phyloP scores from a whole-genome alignment of 2,888 invertebrate species.

The Acronicta alni region DNA sequence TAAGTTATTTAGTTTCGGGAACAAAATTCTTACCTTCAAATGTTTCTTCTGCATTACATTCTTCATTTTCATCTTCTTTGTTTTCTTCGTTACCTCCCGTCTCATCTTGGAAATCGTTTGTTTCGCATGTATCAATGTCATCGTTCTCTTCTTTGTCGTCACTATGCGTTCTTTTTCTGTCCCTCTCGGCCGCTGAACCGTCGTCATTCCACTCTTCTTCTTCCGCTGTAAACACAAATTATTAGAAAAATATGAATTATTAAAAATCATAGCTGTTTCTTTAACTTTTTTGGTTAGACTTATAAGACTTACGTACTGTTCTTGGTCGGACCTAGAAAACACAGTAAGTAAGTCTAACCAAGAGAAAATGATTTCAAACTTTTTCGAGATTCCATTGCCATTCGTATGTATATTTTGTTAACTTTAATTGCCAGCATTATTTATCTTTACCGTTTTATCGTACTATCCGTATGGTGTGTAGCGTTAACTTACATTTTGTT shows the following conservation, averaged over 20 bases:
- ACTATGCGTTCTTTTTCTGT: slow-evolving; percentile 49
- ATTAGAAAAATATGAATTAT: background rate
- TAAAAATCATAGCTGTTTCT: background rate
- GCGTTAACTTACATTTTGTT: slow-evolving; percentile 34
- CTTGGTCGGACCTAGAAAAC: no score
- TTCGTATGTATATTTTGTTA: no score
- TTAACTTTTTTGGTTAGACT: no score
- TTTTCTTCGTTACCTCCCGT: slow-evolving; percentile 60
- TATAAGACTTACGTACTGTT: no score
- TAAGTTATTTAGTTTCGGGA: background rate
- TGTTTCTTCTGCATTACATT: slow-evolving; percentile 49
- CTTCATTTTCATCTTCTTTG: slow-evolving; percentile 59
- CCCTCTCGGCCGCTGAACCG: slow-evolving; percentile 53
- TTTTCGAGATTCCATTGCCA: no score
- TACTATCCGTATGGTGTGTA: slow-evolving; percentile 6
- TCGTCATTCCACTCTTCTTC: slow-evolving; percentile 84
- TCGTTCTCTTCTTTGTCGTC: slow-evolving; percentile 57
- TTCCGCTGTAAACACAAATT: slow-evolving; percentile 70
- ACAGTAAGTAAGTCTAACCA: no score
- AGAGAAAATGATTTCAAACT: no score
- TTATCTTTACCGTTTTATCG: slow-evolving; percentile 9
- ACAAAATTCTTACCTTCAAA: slow-evolving; percentile 58
- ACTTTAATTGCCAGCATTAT: slow-evolving; percentile 4
- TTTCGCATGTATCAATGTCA: slow-evolving; percentile 50
- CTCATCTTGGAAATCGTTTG: slow-evolving; percentile 58